Conservation (phyloP, 2,888 invertebrate genomes). For the Agonum fuliginosum region DNA sequence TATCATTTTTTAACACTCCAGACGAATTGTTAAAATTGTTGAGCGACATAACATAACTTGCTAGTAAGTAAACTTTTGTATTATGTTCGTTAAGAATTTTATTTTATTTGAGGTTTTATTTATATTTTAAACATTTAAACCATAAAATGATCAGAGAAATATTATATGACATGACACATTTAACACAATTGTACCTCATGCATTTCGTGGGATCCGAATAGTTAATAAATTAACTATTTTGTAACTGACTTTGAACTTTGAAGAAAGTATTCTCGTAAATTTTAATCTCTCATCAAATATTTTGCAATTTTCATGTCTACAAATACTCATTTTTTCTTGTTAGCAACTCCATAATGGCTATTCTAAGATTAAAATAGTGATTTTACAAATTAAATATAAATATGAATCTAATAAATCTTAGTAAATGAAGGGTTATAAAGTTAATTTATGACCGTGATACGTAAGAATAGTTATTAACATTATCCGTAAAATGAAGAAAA, state of each 20-base stretch:
- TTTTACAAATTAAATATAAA: constrained; percentile 33
- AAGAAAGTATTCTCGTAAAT: not conserved
- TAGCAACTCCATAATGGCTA: constrained; percentile 3
- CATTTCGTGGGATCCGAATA: too few species aligned
- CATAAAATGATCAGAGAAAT: too few species aligned
- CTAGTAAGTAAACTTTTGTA: too few species aligned
- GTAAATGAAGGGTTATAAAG: constrained; percentile 22
- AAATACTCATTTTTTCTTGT: not conserved
- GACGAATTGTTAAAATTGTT: too few species aligned
- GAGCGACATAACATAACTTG: too few species aligned
- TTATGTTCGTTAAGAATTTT: too few species aligned
- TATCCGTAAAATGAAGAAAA: constrained; percentile 21
- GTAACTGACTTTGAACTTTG: not conserved
- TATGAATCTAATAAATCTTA: constrained; percentile 12
- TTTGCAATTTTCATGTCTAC: not conserved
- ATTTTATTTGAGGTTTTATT: too few species aligned
- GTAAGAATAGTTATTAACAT: constrained; percentile 27
- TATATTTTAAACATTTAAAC: too few species aligned
- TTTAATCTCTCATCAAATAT: not conserved
- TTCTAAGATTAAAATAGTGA: not conserved
- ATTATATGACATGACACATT: too few species aligned
- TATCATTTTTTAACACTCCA: too few species aligned
- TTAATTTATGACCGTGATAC: constrained; percentile 1
- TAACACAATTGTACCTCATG: too few species aligned
- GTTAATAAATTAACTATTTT: not conserved